Conservation (phyloP, 2,888 invertebrate species). For the Neocrepidodera transversa region DNA sequence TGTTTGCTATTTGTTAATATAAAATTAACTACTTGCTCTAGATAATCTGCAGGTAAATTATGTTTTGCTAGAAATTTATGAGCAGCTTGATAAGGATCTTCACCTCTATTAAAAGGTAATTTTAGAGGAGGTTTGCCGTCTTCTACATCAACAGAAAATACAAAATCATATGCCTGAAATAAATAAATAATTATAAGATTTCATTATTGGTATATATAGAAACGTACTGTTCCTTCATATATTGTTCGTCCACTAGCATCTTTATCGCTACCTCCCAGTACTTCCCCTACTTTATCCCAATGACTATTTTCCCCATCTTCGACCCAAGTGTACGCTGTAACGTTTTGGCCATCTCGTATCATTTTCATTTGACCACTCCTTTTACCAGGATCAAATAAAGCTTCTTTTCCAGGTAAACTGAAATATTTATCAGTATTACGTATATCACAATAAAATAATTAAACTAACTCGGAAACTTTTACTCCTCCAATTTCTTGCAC, state of each 20-base stretch:
- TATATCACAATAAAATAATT: not conserved
- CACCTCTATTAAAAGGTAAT: constrained; percentile 86
- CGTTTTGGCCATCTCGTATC: constrained; percentile 75
- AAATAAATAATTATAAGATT: no score
- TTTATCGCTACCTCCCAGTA: constrained; percentile 77
- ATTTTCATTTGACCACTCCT: constrained; percentile 86
- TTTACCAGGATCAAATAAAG: constrained; percentile 77
- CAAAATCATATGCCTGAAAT: constrained; percentile 85
- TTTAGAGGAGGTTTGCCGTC: constrained; percentile 89
- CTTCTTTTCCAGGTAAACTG: constrained; percentile 83
- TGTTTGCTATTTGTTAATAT: constrained; percentile 81
- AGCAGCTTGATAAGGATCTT: constrained; percentile 93
- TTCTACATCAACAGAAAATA: constrained; percentile 94
- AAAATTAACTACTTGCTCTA: constrained; percentile 89
- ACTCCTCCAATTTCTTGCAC: constrained; percentile 82
- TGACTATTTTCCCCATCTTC: constrained; percentile 60
- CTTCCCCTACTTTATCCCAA: constrained; percentile 91
- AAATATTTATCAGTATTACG: constrained; percentile 3
- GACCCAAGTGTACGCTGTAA: constrained; percentile 86
- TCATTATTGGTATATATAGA: no score
- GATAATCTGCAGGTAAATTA: constrained; percentile 81
- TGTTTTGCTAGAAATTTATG: constrained; percentile 89
- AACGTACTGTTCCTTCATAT: constrained; percentile 78
- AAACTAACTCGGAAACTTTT: constrained; percentile 80
- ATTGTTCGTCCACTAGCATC: constrained; percentile 75